Evolutionary conservation across 1,140 invertebrate genomes (phyloP).

Genomic region (Diprion similis): DNA sequence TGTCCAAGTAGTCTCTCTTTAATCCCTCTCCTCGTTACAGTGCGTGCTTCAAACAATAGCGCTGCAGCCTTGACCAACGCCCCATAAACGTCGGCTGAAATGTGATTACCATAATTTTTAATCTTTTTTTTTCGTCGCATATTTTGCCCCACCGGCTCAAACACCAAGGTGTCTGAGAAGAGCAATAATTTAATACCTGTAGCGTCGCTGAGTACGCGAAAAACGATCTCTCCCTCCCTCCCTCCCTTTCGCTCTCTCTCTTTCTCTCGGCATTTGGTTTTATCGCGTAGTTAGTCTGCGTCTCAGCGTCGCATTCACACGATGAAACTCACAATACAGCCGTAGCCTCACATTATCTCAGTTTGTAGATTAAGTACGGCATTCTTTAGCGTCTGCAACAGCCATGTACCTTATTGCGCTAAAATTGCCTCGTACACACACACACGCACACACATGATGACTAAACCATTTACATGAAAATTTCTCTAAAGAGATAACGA

Average conservation of each 20-base stretch:
- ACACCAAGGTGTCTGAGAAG: neutral
- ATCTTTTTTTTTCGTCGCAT: neutral
- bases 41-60: neutral
- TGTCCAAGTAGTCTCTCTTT: neutral
- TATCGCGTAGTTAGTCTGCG: constrained; percentile 23
- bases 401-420: neutral
- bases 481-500: neutral
- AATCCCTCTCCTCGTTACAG: neutral
- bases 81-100: neutral
- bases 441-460: neutral
- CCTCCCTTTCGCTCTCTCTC: neutral
- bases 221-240: neutral
- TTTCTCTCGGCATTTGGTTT: constrained; percentile 21
- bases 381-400: constrained; percentile 23
- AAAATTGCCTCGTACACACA: neutral
- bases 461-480: too few relatives aligned
- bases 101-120: neutral
- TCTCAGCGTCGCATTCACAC: constrained; percentile 14
- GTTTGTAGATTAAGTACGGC: constrained; percentile 25
- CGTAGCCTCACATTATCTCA: constrained; percentile 29
- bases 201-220: neutral
- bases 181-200: neutral
- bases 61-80: neutral
- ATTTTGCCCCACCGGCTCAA: neutral
- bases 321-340: constrained; percentile 34